These are phyloP conservation scores for Taenaris catops DNA, from an alignment of 2,888 invertebrate genomes.

Conservation along the genomic window DNA sequence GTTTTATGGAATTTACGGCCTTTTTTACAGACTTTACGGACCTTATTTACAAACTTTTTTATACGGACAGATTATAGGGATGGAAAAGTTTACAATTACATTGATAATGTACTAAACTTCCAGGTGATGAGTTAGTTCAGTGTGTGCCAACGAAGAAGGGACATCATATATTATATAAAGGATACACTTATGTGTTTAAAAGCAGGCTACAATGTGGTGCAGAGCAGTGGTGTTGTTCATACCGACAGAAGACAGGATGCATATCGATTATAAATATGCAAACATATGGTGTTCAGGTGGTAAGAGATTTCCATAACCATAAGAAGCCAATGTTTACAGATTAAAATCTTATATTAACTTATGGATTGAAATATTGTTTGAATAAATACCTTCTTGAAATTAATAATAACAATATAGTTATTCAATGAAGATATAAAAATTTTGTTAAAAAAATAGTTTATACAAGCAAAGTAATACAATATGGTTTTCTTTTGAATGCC, in stretches of 20 bases:
- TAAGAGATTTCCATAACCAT: constrained; percentile 69
- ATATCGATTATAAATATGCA: constrained; percentile 71
- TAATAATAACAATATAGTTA: no score
- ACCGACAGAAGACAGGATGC: constrained; percentile 68
- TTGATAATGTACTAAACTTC: constrained; percentile 28
- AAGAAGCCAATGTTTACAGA: constrained; percentile 67
- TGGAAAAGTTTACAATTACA: constrained; percentile 5
- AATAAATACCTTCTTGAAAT: no score
- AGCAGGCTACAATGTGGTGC: constrained; percentile 66
- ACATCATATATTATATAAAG: constrained; percentile 65
- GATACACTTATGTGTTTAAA: constrained; percentile 68
- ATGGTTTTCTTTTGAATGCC: no score
- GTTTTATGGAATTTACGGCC: no score
- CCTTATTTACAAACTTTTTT: no score
- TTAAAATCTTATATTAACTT: constrained; percentile 25
- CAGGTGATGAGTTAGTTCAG: constrained; percentile 66
- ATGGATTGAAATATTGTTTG: no score
- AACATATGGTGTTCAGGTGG: constrained; percentile 60
- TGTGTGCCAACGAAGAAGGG: constrained; percentile 70
- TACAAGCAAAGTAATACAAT: no score
- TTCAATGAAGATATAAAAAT: no score
- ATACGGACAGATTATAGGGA: no score
- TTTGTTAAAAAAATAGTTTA: no score
- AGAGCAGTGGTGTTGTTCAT: constrained; percentile 70
- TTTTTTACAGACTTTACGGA: no score